phyloP scores from a whole-genome alignment of 1,140 invertebrate genomes.

The Gryllus bimaculatus region DNA sequence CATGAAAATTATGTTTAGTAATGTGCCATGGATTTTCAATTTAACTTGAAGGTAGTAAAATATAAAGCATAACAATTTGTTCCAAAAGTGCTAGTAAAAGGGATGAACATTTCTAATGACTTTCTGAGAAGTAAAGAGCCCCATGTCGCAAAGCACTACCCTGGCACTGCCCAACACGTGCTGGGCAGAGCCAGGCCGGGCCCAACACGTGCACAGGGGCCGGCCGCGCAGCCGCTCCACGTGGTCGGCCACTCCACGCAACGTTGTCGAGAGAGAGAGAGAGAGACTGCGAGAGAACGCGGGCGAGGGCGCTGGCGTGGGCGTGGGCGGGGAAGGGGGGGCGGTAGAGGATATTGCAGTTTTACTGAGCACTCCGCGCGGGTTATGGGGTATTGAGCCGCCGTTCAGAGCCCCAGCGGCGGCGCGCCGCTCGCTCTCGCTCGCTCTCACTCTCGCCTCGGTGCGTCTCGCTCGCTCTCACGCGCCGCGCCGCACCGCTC shows the following conservation, averaged over 20 bases:
- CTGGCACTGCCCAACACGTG: too few species aligned
- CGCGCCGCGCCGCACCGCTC: not conserved
- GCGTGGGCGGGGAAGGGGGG: too few species aligned
- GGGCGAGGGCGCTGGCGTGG: too few species aligned
- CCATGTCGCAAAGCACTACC: too few species aligned
- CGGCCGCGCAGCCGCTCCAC: not conserved
- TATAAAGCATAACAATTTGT: too few species aligned
- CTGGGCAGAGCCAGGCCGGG: too few species aligned
- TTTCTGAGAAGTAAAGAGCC: too few species aligned
- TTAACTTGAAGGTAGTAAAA: too few species aligned
- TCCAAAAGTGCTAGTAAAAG: too few species aligned
- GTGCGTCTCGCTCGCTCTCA: not conserved
- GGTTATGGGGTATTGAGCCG: not conserved
- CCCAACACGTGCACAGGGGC: not conserved
- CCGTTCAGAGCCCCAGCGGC: not conserved
- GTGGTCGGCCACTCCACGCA: not conserved
- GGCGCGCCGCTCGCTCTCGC: not conserved
- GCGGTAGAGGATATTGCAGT: not conserved
- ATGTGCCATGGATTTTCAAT: too few species aligned
- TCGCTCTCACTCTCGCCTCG: not conserved
- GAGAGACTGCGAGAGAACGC: not conserved
- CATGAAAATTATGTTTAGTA: too few species aligned
- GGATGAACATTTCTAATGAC: too few species aligned
- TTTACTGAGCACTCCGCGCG: not conserved
- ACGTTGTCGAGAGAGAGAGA: not conserved